These are phyloP conservation scores for Tholera decimalis DNA, from an alignment of 2,888 invertebrate genomes.

Conservation along the genomic window DNA sequence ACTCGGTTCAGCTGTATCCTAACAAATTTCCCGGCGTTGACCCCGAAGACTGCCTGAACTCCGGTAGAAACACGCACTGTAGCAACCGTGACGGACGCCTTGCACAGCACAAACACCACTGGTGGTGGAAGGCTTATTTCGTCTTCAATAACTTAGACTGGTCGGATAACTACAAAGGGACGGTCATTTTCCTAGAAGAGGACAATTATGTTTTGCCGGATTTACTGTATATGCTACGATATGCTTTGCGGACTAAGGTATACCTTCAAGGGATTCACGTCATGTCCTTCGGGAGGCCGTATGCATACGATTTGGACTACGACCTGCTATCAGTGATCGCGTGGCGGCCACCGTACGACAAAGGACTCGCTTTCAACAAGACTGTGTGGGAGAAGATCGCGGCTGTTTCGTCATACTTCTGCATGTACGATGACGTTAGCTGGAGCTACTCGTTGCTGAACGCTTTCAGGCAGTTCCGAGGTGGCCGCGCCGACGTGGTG, in stretches of 20 bases:
- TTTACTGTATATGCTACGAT: slow-evolving; percentile 70
- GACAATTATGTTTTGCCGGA: slow-evolving; percentile 75
- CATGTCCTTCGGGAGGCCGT: slow-evolving; percentile 71
- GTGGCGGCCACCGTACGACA: slow-evolving; percentile 74
- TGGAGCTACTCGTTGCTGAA: slow-evolving; percentile 78
- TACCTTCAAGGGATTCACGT: slow-evolving; percentile 67
- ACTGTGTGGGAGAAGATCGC: slow-evolving; percentile 71
- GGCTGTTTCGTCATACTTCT: slow-evolving; percentile 64
- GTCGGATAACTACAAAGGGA: slow-evolving; percentile 59
- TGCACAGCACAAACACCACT: slow-evolving; percentile 76
- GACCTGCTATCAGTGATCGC: slow-evolving; percentile 68
- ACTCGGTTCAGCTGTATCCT: slow-evolving; percentile 75
- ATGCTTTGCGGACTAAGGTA: slow-evolving; percentile 58
- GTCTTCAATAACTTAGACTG: slow-evolving; percentile 69
- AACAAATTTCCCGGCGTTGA: slow-evolving; percentile 71
- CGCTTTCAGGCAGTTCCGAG: slow-evolving; percentile 62
- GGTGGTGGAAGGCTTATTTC: slow-evolving; percentile 80
- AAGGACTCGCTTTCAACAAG: slow-evolving; percentile 75
- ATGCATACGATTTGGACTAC: slow-evolving; percentile 57
- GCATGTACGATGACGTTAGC: slow-evolving; percentile 74
- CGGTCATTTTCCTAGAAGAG: slow-evolving; percentile 75
- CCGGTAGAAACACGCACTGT: slow-evolving; percentile 37
- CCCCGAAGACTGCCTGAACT: slow-evolving; percentile 58
- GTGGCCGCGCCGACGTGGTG: slow-evolving; percentile 67
- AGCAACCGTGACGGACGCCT: slow-evolving; percentile 65